Percentiles rank a stretch among this genome's conserved stretches.
phyloP scores from a whole-genome alignment of 2,888 invertebrate genomes.

The Drosophila siamana region DNA sequence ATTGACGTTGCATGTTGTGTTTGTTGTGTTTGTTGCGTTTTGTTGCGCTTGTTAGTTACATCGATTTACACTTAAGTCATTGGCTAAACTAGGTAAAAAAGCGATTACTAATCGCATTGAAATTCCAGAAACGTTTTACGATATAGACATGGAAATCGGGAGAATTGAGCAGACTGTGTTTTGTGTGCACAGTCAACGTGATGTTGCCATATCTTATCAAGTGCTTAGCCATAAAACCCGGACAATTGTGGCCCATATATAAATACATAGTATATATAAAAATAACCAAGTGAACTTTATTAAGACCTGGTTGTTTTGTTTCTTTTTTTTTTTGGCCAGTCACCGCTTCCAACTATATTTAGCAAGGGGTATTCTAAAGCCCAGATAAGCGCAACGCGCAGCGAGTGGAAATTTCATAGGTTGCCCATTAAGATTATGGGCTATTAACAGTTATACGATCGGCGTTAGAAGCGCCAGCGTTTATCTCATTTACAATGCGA shows the following conservation, averaged over 20 bases:
- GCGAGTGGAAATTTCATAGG: not conserved
- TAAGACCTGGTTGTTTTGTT: not conserved
- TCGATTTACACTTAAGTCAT: conserved; percentile 60
- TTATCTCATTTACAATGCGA: too few species aligned
- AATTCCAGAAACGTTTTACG: conserved; percentile 7
- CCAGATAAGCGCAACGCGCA: not conserved
- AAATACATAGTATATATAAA: not conserved
- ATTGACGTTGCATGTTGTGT: conserved; percentile 61
- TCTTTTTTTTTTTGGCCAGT: conserved; percentile 10
- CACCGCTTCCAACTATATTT: not conserved
- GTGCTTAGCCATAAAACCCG: conserved; percentile 18
- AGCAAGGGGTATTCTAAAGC: not conserved
- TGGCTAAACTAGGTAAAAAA: too few species aligned
- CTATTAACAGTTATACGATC: not conserved
- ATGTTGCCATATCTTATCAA: conserved; percentile 8
- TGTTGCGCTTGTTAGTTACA: conserved; percentile 56
- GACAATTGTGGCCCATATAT: conserved; percentile 1
- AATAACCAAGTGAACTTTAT: conserved; percentile 7
- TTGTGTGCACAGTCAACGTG: not conserved
- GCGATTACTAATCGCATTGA: conserved; percentile 36
- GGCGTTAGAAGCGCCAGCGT: too few species aligned
- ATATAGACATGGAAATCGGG: not conserved
- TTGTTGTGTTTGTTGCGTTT: conserved; percentile 47
- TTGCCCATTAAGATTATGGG: not conserved
- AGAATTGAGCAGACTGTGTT: not conserved